Percentiles rank a stretch among this genome's conserved stretches.
Conservation (phyloP, 2,797 vertebrate species). For the Acridotheres tristis region DNA sequence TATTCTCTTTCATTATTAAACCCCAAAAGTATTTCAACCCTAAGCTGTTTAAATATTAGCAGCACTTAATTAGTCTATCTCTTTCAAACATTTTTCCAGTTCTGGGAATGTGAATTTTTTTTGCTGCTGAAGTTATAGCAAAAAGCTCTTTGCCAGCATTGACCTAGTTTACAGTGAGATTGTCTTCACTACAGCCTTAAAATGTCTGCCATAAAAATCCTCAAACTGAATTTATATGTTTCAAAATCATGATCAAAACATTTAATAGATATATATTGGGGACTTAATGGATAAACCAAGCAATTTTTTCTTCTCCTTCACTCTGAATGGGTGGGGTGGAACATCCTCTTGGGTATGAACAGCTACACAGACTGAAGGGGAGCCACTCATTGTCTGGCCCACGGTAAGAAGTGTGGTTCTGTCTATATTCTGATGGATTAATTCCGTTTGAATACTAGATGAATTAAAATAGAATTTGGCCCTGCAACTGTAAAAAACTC, state of each 20-base stretch:
- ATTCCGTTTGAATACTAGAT: neutral
- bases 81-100: neutral
- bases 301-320: neutral
- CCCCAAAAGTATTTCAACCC: neutral
- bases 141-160: neutral
- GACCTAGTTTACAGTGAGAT: neutral
- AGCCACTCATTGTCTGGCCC: neutral
- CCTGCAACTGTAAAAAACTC: neutral
- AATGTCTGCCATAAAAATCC: neutral
- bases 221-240: neutral
- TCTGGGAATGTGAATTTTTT: neutral
- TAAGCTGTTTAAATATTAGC: neutral
- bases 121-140: neutral
- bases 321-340: neutral
- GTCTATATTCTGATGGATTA: neutral
- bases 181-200: neutral
- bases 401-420: neutral
- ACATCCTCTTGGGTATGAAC: neutral
- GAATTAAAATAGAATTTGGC: neutral
- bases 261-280: neutral
- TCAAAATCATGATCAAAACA: neutral
- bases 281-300: neutral
- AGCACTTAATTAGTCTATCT: neutral
- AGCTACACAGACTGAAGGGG: neutral
- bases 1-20: neutral